phyloP scores from a whole-genome alignment of 2,888 invertebrate species.

The Hydrotaea diabolus region DNA sequence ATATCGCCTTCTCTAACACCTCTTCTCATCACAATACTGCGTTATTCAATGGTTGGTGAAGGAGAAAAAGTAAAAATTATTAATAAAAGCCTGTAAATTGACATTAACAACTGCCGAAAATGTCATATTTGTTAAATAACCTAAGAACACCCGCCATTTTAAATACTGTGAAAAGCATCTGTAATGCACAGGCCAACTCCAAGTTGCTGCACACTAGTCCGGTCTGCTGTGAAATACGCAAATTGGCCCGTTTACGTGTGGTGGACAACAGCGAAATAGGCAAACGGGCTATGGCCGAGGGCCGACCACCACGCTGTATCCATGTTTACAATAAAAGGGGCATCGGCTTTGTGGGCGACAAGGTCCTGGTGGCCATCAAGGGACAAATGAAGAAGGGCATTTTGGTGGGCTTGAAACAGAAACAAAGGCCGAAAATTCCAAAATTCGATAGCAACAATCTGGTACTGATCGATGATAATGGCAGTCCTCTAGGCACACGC shows the following conservation, averaged over 20 bases:
- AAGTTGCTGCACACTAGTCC: constrained; percentile 83
- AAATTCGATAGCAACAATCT: constrained; percentile 97
- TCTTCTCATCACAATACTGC: too few relatives aligned
- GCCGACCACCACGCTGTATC: constrained; percentile 95
- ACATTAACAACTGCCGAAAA: constrained; percentile 24
- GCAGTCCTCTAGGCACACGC: constrained; percentile 96
- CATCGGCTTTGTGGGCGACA: constrained; percentile 87
- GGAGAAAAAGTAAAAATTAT: constrained; percentile 1
- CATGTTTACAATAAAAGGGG: constrained; percentile 94
- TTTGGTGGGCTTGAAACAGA: constrained; percentile 92
- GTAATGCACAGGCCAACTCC: neutral
- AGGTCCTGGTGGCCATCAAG: constrained; percentile 94
- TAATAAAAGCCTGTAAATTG: constrained; percentile 26
- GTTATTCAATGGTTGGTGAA: constrained; percentile 43
- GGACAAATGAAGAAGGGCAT: constrained; percentile 97
- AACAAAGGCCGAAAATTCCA: constrained; percentile 90
- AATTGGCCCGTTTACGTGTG: constrained; percentile 90
- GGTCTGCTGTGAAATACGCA: constrained; percentile 85
- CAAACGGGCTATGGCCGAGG: constrained; percentile 95
- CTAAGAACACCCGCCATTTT: neutral
- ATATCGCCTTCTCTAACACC: neutral
- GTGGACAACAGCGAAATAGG: constrained; percentile 99
- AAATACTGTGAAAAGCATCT: neutral
- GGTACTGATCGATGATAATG: constrained; percentile 96
- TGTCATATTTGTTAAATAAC: constrained; percentile 49